Conservation (phyloP, 1,140 invertebrate species). For the Drosophila guanche region DNA sequence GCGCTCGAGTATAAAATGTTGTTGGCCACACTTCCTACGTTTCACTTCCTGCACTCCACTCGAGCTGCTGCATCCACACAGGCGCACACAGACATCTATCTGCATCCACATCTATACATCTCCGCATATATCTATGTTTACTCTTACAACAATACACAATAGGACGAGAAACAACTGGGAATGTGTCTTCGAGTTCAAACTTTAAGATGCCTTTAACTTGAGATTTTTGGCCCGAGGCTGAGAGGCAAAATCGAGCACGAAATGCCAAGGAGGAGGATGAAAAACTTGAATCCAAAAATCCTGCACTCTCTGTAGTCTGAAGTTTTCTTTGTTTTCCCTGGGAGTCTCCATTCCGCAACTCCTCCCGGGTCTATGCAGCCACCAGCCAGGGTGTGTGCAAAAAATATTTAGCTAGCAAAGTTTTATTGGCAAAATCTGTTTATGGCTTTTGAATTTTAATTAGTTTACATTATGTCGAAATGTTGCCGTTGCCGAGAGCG, state of each 20-base stretch:
- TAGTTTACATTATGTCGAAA: conserved; percentile 83
- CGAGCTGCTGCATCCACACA: conserved; percentile 45
- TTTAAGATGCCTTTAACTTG: conserved; percentile 68
- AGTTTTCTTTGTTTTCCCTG: conserved; percentile 72
- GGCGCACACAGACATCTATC: conserved; percentile 40
- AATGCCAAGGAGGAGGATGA: conserved; percentile 17
- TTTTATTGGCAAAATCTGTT: conserved; percentile 84
- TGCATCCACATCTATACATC: conserved; percentile 49
- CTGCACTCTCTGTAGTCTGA: conserved; percentile 41
- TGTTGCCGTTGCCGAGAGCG: conserved; percentile 56
- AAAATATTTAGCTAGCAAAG: conserved; percentile 82
- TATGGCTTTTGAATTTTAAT: conserved; percentile 84
- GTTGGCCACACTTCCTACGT: conserved; percentile 81
- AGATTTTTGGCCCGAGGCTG: conserved; percentile 38
- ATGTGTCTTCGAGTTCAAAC: conserved; percentile 30
- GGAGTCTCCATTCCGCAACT: not conserved
- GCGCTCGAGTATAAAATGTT: conserved; percentile 81
- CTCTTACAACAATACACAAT: conserved; percentile 60
- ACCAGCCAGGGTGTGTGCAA: conserved; percentile 52
- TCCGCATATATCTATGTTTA: conserved; percentile 42
- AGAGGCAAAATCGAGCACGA: conserved; percentile 16
- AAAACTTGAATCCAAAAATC: conserved; percentile 50
- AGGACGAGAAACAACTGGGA: conserved; percentile 40
- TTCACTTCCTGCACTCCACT: conserved; percentile 78
- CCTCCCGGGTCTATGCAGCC: not conserved